These are phyloP conservation scores for Paratrypauchen microcephalus DNA, from an alignment of 2,797 vertebrate species.

Conservation along the genomic window DNA sequence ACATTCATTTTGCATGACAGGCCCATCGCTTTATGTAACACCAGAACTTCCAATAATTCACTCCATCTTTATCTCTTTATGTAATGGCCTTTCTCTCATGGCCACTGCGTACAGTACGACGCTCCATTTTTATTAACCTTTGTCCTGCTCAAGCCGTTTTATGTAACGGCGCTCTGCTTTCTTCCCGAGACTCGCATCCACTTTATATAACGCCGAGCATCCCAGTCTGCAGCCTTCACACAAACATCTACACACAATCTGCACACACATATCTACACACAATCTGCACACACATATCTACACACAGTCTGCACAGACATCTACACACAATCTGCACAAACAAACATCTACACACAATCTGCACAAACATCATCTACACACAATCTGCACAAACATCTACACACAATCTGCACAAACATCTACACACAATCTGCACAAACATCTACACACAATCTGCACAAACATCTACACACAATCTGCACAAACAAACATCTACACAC, in stretches of 20 bases:
- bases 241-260: slow-evolving; percentile 22
- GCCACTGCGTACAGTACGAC: slow-evolving; percentile 61
- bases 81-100: slow-evolving; percentile 70
- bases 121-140: slow-evolving; percentile 79
- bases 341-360: too few relatives aligned
- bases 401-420: too few relatives aligned
- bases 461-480: slow-evolving; percentile 27
- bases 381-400: slow-evolving; percentile 20
- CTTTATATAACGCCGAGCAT: slow-evolving; percentile 74
- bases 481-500: too few relatives aligned
- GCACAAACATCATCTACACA: slow-evolving; percentile 28
- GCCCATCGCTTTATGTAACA: slow-evolving; percentile 72
- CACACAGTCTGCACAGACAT: too few relatives aligned
- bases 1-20: slow-evolving; percentile 46
- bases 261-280: slow-evolving; percentile 28
- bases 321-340: slow-evolving; percentile 40
- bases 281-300: slow-evolving; percentile 29
- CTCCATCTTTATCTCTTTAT: slow-evolving; percentile 77
- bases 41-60: slow-evolving; percentile 69
- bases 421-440: slow-evolving; percentile 27
- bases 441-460: too few relatives aligned
- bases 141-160: slow-evolving; percentile 74
- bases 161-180: slow-evolving; percentile 73
- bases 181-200: slow-evolving; percentile 65
- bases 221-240: slow-evolving; percentile 38